These are phyloP conservation scores for Brachionus koreanus DNA, from an alignment of 1,140 invertebrate species.

Conservation along the genomic window DNA sequence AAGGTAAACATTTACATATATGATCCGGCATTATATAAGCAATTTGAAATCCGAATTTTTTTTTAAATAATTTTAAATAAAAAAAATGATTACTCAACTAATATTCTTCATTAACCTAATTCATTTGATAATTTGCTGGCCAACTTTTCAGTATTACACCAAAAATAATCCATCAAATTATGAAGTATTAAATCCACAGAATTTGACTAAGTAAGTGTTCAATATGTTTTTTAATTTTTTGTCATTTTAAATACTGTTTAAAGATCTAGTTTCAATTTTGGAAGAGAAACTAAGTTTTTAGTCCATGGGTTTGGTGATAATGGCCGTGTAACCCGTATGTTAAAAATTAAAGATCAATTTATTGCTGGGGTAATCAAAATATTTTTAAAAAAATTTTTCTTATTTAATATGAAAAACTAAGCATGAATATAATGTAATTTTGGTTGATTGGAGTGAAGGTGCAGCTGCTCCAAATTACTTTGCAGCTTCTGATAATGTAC, in stretches of 20 bases:
- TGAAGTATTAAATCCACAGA: background rate
- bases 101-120: background rate
- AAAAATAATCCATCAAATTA: background rate
- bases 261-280: background rate
- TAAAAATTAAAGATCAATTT: conserved; percentile 50
- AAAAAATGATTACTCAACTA: background rate
- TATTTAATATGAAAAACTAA: background rate
- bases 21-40: background rate
- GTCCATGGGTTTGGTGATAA: conserved; percentile 40
- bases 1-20: background rate
- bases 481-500: conserved; percentile 66
- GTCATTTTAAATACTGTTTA: background rate
- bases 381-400: background rate
- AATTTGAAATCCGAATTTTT: background rate
- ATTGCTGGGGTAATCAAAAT: conserved; percentile 44
- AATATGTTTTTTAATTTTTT: background rate
- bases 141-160: conserved; percentile 13
- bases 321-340: conserved; percentile 45
- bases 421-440: conserved; percentile 27
- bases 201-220: background rate
- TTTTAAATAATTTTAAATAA: background rate
- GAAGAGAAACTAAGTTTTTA: conserved; percentile 26
- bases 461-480: conserved; percentile 62
- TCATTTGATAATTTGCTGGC: conserved; percentile 17
- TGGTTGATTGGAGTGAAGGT: conserved; percentile 33